Percentiles rank a stretch among this genome's conserved stretches.
Conservation (phyloP, 2,113 vertebrate genomes). For the Gopherus evgoodei region DNA sequence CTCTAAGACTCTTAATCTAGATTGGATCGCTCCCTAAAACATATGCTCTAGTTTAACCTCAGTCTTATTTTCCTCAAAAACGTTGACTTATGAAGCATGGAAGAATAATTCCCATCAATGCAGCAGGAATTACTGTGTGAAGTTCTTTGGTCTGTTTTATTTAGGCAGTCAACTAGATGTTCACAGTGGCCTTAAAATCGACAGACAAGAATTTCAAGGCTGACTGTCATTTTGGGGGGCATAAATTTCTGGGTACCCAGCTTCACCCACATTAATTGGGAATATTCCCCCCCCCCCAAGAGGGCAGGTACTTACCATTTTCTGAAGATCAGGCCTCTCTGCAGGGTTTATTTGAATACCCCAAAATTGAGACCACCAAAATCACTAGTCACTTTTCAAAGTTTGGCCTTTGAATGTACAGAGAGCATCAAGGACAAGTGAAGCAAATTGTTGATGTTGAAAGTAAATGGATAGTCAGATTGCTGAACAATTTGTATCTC, state of each 20-base stretch:
- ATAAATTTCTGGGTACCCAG: not conserved
- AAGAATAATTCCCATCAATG: not conserved
- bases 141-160: not conserved
- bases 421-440: not conserved
- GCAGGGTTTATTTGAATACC: not conserved
- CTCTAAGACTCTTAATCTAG: not conserved
- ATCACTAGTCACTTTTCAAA: not conserved
- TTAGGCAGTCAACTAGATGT: fast-evolving
- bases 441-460: fast-evolving
- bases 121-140: not conserved
- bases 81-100: not conserved
- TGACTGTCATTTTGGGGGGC: not conserved
- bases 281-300: not conserved
- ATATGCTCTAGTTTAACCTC: not conserved
- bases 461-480: not conserved
- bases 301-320: not conserved
- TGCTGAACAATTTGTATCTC: no score
- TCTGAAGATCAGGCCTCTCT: not conserved
- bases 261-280: not conserved
- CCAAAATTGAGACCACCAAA: not conserved
- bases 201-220: not conserved
- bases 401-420: not conserved
- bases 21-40: not conserved
- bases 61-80: not conserved
- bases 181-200: not conserved